phyloP scores from a whole-genome alignment of 2,797 vertebrate genomes.

The Geotrypetes seraphini region DNA sequence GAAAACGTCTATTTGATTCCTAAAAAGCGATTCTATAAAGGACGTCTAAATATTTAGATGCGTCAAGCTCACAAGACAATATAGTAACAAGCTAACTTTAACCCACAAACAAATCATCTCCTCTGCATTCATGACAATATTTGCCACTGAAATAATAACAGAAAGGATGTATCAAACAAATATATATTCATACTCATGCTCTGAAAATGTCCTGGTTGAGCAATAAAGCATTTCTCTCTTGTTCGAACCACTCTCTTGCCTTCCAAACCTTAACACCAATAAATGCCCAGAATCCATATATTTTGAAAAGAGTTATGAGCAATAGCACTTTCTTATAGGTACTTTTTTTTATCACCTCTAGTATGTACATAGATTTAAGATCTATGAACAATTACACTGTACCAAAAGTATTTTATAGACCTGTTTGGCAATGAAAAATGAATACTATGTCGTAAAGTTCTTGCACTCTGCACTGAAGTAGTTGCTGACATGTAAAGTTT shows the following conservation, averaged over 20 bases:
- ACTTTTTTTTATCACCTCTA: too few species aligned
- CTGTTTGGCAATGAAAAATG: too few species aligned
- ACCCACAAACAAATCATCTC: slow-evolving; percentile 12
- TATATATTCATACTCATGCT: slow-evolving; percentile 9
- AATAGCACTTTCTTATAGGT: too few species aligned
- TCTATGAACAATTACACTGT: too few species aligned
- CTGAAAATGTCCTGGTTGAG: slow-evolving; percentile 12
- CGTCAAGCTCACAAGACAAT: slow-evolving; percentile 7
- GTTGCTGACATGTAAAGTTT: too few species aligned
- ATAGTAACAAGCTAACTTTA: slow-evolving; percentile 1
- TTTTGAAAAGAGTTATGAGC: slow-evolving; percentile 21
- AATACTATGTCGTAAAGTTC: too few species aligned
- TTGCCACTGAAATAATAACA: slow-evolving; percentile 21
- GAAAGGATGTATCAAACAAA: slow-evolving; percentile 8
- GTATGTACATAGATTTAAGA: too few species aligned
- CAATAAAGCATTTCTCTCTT: slow-evolving; percentile 2
- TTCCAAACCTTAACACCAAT: background rate
- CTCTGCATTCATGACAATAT: slow-evolving; percentile 15
- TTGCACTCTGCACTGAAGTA: too few species aligned
- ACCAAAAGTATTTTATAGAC: too few species aligned
- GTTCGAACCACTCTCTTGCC: rapidly evolving
- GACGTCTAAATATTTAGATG: too few species aligned
- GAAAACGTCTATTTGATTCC: slow-evolving; percentile 18
- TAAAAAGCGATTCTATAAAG: too few species aligned
- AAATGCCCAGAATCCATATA: slow-evolving; percentile 1